Percentiles rank a stretch among this genome's conserved stretches.
phyloP scores from a whole-genome alignment of 2,888 invertebrate genomes.

The Dermolepida albohirtum region DNA sequence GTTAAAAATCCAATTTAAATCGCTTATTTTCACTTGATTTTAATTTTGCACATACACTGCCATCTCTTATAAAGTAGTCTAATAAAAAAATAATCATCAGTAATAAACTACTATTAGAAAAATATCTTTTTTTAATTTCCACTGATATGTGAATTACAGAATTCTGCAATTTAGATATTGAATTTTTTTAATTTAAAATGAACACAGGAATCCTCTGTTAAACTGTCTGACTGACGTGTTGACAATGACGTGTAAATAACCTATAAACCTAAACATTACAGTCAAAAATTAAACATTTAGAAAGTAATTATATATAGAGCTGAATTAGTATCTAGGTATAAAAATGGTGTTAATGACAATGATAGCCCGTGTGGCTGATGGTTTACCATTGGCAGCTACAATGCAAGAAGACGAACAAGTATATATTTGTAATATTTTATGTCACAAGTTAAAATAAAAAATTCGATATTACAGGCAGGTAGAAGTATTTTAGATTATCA shows the following conservation, averaged over 20 bases:
- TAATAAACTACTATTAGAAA: too few species aligned
- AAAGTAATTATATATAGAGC: slow-evolving; percentile 4
- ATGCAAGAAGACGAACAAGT: slow-evolving; percentile 99
- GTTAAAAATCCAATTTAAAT: too few species aligned
- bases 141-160: neutral
- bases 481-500: slow-evolving; percentile 96
- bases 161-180: neutral
- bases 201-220: slow-evolving; percentile 25
- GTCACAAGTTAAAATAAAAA: neutral
- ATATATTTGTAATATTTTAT: slow-evolving; percentile 15
- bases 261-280: slow-evolving; percentile 42
- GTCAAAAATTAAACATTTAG: slow-evolving; percentile 8
- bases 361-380: slow-evolving; percentile 96
- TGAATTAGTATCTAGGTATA: slow-evolving; percentile 42
- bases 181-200: neutral
- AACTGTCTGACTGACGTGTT: slow-evolving; percentile 50
- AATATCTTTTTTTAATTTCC: too few species aligned
- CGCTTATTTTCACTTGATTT: too few species aligned
- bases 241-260: slow-evolving; percentile 56
- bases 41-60: too few species aligned
- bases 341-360: slow-evolving; percentile 96
- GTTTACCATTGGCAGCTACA: slow-evolving; percentile 93
- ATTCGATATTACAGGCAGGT: slow-evolving; percentile 81
- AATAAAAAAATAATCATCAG: neutral
- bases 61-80: too few species aligned